A percentile compares a stretch with the other conserved stretches of the same genome.
These are phyloP conservation scores for Gallinago media DNA, from an alignment of 2,113 vertebrate species.

Conservation along the genomic window DNA sequence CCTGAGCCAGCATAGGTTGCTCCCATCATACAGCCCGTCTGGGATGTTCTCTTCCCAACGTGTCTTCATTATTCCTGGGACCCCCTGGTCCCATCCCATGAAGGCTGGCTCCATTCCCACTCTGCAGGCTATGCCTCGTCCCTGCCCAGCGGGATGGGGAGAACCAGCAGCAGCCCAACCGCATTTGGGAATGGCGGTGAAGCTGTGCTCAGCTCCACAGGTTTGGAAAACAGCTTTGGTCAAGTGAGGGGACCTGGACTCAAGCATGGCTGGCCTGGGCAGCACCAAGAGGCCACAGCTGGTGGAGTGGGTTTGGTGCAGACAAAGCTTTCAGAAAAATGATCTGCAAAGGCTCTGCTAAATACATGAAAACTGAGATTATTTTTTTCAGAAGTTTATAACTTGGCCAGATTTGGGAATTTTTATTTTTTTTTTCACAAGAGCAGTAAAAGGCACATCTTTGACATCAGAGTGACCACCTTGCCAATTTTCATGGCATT, in stretches of 20 bases:
- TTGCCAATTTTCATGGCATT: not conserved
- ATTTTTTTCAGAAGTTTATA: not conserved
- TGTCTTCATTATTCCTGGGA: accelerated
- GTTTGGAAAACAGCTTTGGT: not conserved
- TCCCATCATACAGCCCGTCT: not conserved
- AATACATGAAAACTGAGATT: not conserved
- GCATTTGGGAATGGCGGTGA: not conserved
- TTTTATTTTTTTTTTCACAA: not conserved
- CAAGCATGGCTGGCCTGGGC: not conserved
- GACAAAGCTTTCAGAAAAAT: not conserved
- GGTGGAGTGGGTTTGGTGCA: not conserved
- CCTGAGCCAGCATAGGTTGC: not conserved
- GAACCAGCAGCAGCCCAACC: too few species aligned
- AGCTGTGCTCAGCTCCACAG: not conserved
- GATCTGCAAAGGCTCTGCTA: not conserved
- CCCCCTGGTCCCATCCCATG: not conserved
- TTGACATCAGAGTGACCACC: slow-evolving; percentile 25
- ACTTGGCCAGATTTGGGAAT: not conserved
- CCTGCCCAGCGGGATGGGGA: accelerated
- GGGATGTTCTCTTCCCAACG: not conserved
- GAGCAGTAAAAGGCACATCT: slow-evolving; percentile 1
- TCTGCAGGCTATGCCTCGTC: not conserved
- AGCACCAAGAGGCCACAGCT: not conserved
- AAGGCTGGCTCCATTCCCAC: not conserved
- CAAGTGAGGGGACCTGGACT: not conserved